Evolutionary conservation across 2,888 invertebrate genomes (phyloP), one percentile per base, ranked within the genome.

Genomic region (Mythimna loreyi): DNA sequence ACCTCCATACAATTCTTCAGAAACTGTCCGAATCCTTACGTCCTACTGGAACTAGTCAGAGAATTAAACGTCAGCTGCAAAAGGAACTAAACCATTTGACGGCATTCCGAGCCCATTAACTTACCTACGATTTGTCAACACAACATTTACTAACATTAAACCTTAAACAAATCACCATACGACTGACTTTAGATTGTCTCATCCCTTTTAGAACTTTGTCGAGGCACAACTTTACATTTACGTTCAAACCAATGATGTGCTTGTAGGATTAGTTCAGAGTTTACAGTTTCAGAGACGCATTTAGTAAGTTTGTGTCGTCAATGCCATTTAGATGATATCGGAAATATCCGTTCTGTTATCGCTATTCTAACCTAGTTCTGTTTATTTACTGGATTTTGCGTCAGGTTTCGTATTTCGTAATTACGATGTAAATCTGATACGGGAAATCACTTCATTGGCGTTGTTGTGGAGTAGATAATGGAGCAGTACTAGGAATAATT

Each of bases 41-140:
- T 62, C 47, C 28, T 21, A 55, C 47, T 67, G 49, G 16, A 40
- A 62, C 43, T 49, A 67, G 53, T 65, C n/a, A 23, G 70, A 72
- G 73, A 67, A 64, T 61, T 53, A 57, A 40, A 62, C 72, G 58
- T 64, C 57, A 69, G 28, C 73, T 63, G 78, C 85, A 86, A 80
- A 79, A 87, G 86, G 83, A 87, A 86, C 84, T 83, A 78, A 73
- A 77, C 81, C 68, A 85, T 85, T 85, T 81, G 71, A 61, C 63
- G 53, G 64, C 80, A 86, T 85, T 80, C 82, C 76, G 40, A 30
- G 8, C 8, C 49, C 28, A 80, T 80, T 73, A 76, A 30, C 61
- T 65, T 40, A 66, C 72, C 66, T 36, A 71, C 66, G 19, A 65
- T 9, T 47, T 30, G n/a, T 55, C 57, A 45, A 33, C 56, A 33